These are phyloP conservation scores for Ophioninae sp. DNA, from an alignment of 2,888 invertebrate genomes.

Conservation along the genomic window DNA sequence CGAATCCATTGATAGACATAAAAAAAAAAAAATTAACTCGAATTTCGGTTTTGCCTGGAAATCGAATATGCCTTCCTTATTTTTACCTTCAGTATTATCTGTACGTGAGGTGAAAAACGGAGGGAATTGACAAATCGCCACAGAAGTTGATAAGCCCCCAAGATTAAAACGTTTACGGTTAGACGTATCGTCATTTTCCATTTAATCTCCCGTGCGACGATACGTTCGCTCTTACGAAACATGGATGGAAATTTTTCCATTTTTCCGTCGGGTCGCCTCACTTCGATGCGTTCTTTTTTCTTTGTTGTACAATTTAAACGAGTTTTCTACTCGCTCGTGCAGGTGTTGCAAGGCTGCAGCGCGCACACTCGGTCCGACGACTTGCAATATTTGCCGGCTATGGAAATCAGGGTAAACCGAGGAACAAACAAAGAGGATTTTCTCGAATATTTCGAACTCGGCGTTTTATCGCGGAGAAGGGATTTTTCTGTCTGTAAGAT, in stretches of 20 bases:
- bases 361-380: constrained; percentile 37
- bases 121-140: neutral
- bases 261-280: constrained; percentile 10
- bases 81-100: neutral
- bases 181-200: neutral
- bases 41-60: neutral
- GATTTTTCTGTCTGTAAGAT: neutral
- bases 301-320: constrained; percentile 22
- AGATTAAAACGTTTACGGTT: neutral
- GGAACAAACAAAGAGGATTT: constrained; percentile 18
- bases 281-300: neutral
- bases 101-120: neutral
- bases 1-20: no score
- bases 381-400: constrained; percentile 32
- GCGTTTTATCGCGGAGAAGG: neutral
- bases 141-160: neutral
- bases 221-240: neutral
- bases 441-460: neutral
- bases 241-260: constrained; percentile 25
- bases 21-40: no score
- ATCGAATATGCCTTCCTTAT: neutral
- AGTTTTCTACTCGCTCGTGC: constrained; percentile 34
- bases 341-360: constrained; percentile 28
- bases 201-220: neutral
- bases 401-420: neutral